These are phyloP conservation scores for Conistra vaccinii DNA, from an alignment of 2,888 invertebrate genomes.

Conservation along the genomic window DNA sequence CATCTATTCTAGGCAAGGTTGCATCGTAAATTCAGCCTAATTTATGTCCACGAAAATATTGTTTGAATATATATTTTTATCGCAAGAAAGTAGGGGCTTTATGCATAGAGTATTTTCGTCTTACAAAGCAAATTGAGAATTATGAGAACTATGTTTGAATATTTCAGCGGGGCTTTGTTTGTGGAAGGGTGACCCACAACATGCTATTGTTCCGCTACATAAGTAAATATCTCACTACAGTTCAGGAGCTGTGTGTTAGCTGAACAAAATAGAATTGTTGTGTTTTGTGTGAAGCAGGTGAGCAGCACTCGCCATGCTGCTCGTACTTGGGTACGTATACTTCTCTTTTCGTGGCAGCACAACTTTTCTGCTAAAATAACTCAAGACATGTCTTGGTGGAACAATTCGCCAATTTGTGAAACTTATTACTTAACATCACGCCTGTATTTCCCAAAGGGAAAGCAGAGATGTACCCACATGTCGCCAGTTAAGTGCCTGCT, in stretches of 20 bases:
- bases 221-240: slow-evolving; percentile 25
- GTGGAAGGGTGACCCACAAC: slow-evolving; percentile 22
- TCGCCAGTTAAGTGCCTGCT: no score
- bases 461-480: neutral
- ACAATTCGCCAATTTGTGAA: neutral
- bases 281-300: neutral
- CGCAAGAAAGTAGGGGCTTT: slow-evolving; percentile 3
- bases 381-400: no score
- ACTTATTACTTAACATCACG: neutral
- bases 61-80: slow-evolving; percentile 17
- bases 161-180: slow-evolving; percentile 42
- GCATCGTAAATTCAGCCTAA: slow-evolving; percentile 15
- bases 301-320: neutral
- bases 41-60: slow-evolving; percentile 27
- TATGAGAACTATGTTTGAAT: slow-evolving; percentile 59
- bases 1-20: neutral
- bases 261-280: slow-evolving; percentile 18
- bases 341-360: no score
- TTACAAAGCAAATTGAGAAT: slow-evolving; percentile 51
- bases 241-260: slow-evolving; percentile 26
- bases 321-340: neutral
- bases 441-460: no score
- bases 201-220: slow-evolving; percentile 26
- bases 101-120: slow-evolving; percentile 21
- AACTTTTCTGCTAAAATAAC: neutral